A percentile compares a stretch with the other conserved stretches of the same genome.
These are phyloP conservation scores for Paradisaea rubra DNA, from an alignment of 2,113 vertebrate species.

Conservation along the genomic window DNA sequence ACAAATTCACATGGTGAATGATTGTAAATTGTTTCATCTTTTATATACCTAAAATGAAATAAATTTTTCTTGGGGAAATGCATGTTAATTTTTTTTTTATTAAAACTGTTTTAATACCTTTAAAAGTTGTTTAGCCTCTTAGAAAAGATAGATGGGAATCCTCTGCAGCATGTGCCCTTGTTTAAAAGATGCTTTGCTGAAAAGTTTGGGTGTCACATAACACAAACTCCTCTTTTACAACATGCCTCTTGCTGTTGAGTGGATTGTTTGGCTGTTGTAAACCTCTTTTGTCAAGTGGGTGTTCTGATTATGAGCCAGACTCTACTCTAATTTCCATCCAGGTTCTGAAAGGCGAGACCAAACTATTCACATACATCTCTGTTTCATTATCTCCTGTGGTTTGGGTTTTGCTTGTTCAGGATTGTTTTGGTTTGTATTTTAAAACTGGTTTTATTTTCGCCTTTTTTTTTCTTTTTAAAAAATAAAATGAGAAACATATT, in stretches of 20 bases:
- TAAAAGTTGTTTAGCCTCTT: neutral
- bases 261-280: conserved; percentile 8
- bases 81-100: neutral
- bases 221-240: neutral
- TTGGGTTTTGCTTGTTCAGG: neutral
- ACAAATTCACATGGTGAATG: neutral
- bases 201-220: neutral
- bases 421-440: neutral
- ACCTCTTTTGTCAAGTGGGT: neutral
- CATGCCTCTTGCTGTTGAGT: neutral
- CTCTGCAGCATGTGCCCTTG: neutral
- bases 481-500: neutral
- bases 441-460: neutral
- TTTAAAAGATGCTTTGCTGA: neutral
- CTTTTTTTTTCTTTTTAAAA: neutral
- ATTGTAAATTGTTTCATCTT: neutral
- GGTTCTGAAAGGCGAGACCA: neutral
- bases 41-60: neutral
- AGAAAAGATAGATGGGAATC: neutral
- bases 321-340: neutral
- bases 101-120: neutral
- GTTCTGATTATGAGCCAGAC: neutral
- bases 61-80: neutral
- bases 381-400: neutral
- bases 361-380: neutral